A percentile compares a stretch with the other conserved stretches of the same genome.
These are phyloP conservation scores for Puma concolor DNA, from an alignment of 2,113 vertebrate genomes.

Conservation along the genomic window DNA sequence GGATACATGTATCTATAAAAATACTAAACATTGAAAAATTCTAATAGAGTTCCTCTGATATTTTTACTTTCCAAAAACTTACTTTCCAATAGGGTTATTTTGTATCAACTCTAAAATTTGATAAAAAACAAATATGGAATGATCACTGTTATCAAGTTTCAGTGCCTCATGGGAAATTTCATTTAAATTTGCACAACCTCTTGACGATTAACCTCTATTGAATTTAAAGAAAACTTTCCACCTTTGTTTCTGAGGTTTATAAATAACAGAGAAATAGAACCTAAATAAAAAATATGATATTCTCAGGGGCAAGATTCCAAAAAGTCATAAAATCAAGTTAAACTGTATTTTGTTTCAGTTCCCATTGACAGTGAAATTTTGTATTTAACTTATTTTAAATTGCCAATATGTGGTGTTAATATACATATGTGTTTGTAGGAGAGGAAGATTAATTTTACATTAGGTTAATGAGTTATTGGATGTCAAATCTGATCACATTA, in stretches of 20 bases:
- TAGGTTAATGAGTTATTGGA: constrained; percentile 53
- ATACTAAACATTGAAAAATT: not conserved
- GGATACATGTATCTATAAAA: not conserved
- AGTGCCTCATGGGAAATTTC: not conserved
- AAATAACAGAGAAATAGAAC: constrained; percentile 9
- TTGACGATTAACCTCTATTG: not conserved
- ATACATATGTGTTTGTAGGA: not conserved
- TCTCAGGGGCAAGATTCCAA: not conserved
- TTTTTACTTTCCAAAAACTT: not conserved
- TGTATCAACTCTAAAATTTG: not conserved
- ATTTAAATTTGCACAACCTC: not conserved
- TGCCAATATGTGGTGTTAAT: constrained; percentile 32
- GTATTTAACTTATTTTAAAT: constrained; percentile 69
- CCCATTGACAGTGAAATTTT: constrained; percentile 34
- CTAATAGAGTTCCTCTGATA: not conserved
- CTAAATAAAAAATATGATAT: constrained; percentile 58
- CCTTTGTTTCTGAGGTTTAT: not conserved
- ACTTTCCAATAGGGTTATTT: not conserved
- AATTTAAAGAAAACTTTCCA: constrained; percentile 48
- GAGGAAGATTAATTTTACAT: constrained; percentile 37
- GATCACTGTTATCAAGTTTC: not conserved
- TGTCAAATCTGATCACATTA: constrained; percentile 60
- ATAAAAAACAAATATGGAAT: not conserved
- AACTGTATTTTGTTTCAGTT: constrained; percentile 57
- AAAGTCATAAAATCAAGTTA: constrained; percentile 23